These are phyloP conservation scores for Perizoma affinitatum DNA, from an alignment of 2,888 invertebrate species.

Conservation along the genomic window DNA sequence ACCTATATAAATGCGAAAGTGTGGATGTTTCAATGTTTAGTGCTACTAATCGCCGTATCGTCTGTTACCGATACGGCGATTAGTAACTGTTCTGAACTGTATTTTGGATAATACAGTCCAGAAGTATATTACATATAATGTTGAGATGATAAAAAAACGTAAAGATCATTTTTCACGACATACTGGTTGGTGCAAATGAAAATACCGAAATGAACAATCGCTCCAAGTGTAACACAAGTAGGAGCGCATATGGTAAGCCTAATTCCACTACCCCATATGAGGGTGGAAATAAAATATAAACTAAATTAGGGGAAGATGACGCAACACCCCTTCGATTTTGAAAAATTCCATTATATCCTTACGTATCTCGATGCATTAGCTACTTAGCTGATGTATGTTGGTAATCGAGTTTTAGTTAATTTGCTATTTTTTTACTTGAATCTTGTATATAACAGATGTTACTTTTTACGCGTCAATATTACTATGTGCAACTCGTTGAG, in stretches of 20 bases:
- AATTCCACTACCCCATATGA: conserved; percentile 72
- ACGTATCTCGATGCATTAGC: conserved; percentile 70
- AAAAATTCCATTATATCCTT: conserved; percentile 83
- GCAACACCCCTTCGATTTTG: conserved; percentile 83
- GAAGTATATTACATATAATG: neutral
- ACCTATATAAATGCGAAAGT: too few species aligned
- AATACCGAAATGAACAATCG: conserved; percentile 68
- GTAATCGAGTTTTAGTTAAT: conserved; percentile 46
- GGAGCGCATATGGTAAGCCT: conserved; percentile 82
- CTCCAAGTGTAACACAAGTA: conserved; percentile 73
- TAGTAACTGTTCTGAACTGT: too few species aligned
- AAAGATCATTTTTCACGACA: conserved; percentile 17
- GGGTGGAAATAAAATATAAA: conserved; percentile 81
- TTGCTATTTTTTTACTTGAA: conserved; percentile 18
- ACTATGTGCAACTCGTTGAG: neutral
- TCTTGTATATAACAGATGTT: neutral
- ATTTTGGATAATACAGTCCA: too few species aligned
- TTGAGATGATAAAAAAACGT: neutral
- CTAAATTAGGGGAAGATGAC: conserved; percentile 81
- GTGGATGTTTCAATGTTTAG: too few species aligned
- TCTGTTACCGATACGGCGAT: too few species aligned
- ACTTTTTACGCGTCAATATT: neutral
- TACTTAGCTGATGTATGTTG: conserved; percentile 59
- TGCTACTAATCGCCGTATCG: too few species aligned
- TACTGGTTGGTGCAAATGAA: conserved; percentile 41